Evolutionary conservation across 2,113 vertebrate species (phyloP), one percentile per base, ranked within the genome.

Genomic region (Anoura caudifer): DNA sequence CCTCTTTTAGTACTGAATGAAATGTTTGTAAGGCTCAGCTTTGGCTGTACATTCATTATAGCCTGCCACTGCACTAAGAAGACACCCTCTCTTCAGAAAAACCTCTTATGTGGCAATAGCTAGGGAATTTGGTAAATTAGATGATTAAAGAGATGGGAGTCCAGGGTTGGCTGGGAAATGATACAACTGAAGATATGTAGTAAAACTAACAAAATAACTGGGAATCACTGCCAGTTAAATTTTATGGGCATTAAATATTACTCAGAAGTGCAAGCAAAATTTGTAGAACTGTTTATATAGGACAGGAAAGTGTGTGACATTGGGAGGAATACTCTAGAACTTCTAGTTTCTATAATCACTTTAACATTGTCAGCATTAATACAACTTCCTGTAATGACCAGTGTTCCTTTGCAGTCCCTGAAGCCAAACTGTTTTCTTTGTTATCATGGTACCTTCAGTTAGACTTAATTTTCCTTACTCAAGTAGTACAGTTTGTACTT

Each of bases 261-360:
- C 17, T 70, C n/a, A 82, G 85, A 70, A 93, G 33, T 31, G 7
- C 7, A 80, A 92, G 73, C 77, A 88, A 0, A 8, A 16, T 31
- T 75, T 24, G 2, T 50, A 84, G 36, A 24, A 0, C 47, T 82
- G 45, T 76, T 45, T 65, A 33, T 28, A 9, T 45, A 91, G 88
- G 70, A 38, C 67, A 41, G 38, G 86, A 82, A 43, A 65, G 36
- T 31, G 3, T 90, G 87, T 24, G 86, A 6, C 26, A 47, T 65
- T 56, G n/a, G 50, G 73, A 87, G 56, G 90, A 38, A 38, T 43
- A 19, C 77, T 63, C 17, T 69, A 36, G 72, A 63, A 15, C 93
- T 92, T 97, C 93, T 95, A 87, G 38, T 96, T 90, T 96, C 87
- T 87, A 9, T 86, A 52, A 81, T 83, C 73, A 36, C 38, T 91